Percentiles rank a stretch among this genome's conserved stretches.
phyloP scores from a whole-genome alignment of 2,113 vertebrate genomes.

The Cyphomyrus plagiostoma region DNA sequence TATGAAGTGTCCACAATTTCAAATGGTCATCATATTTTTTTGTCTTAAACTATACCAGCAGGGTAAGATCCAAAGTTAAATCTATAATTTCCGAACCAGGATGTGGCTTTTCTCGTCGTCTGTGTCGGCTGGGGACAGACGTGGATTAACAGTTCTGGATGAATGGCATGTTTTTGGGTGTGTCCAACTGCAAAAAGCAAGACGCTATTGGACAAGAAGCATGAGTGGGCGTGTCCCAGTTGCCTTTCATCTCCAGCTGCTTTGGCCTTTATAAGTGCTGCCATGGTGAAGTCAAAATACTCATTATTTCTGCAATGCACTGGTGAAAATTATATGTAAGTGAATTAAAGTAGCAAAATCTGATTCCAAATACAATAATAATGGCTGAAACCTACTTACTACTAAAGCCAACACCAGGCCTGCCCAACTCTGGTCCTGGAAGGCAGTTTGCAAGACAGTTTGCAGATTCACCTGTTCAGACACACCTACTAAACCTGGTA shows the following conservation, averaged over 20 bases:
- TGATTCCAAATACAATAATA: background rate
- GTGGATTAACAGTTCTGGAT: background rate
- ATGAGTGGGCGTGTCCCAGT: background rate
- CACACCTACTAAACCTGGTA: background rate
- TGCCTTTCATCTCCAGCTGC: background rate
- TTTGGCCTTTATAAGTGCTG: background rate
- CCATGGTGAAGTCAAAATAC: background rate
- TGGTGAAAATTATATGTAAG: background rate
- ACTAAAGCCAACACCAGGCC: background rate
- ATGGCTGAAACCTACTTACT: background rate
- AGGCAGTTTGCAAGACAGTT: background rate
- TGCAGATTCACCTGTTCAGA: background rate
- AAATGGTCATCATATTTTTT: background rate
- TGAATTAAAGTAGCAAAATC: background rate
- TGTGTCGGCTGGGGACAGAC: background rate
- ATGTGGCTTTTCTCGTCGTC: background rate
- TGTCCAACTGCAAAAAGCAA: background rate
- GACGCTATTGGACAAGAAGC: background rate
- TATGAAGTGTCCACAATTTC: background rate
- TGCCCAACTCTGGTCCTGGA: background rate
- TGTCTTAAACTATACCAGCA: background rate
- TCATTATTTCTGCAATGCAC: background rate
- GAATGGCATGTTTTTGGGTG: background rate
- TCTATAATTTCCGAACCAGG: conserved; percentile 1
- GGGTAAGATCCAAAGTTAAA: background rate